Conservation (phyloP, 1,140 invertebrate species). For the Aradophagus sp. region DNA sequence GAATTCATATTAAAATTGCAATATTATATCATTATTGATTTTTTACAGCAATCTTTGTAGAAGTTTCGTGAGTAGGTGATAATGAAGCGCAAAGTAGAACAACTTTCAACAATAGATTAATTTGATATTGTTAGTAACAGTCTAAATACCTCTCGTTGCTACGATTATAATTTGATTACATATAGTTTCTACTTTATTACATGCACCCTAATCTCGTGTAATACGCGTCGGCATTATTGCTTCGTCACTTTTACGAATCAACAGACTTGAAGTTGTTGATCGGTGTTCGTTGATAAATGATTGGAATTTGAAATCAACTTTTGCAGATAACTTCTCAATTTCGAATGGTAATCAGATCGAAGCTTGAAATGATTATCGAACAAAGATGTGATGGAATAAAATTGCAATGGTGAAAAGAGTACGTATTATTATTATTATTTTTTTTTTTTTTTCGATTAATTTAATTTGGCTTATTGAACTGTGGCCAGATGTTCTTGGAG, state of each 20-base stretch:
- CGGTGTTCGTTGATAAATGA: too few relatives aligned
- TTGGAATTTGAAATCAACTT: conserved; percentile 6
- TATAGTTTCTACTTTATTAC: conserved; percentile 29
- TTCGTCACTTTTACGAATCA: neutral
- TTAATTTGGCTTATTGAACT: conserved; percentile 74
- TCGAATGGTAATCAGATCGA: neutral
- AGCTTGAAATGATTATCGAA: conserved; percentile 1
- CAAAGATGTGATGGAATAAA: neutral
- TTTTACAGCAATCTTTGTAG: conserved; percentile 23
- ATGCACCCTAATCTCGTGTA: conserved; percentile 45
- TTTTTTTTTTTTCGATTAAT: conserved; percentile 12
- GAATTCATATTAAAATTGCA: too few relatives aligned
- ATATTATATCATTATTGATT: too few relatives aligned
- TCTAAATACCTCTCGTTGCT: conserved; percentile 41
- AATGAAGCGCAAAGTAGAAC: conserved; percentile 35
- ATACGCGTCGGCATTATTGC: neutral
- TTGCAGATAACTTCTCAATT: conserved; percentile 41
- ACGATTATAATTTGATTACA: conserved; percentile 33
- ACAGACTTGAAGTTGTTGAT: too few relatives aligned
- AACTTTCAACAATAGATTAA: conserved; percentile 36
- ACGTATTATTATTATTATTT: too few relatives aligned
- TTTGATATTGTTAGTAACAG: conserved; percentile 50
- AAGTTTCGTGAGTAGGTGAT: neutral
- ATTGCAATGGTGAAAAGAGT: conserved; percentile 27
- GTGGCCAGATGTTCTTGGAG: conserved; percentile 74